Base-by-base conservation (phyloP, 2,113 vertebrate species). In the Poeciliopsis turrubarensis region DNA sequence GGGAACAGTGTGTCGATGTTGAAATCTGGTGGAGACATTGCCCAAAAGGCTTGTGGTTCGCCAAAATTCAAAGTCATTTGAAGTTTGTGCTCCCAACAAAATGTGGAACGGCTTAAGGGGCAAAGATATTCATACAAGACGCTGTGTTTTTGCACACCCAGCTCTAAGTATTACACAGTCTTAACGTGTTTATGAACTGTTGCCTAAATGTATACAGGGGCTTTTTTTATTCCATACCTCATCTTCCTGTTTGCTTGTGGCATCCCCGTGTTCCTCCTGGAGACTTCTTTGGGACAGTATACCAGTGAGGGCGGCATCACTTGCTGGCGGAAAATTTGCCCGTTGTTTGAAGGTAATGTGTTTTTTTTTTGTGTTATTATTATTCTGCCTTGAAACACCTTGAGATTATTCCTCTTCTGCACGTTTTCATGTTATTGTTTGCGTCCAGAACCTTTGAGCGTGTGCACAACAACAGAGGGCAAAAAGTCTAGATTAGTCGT, bases 201-300 rank as follows among this genome's bases (percentile, higher is more conserved):
- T 68, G 11, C 1, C 72, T 76, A 32, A 37, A 69, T 75, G 27
- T 76, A 2, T 77, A n/a, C 88, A 99, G 97, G 98, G 88, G 97
- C 97, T 30, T 99, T 99, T 91, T 97, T 99, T 89, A 98, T 99
- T 75, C 98, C 97, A 30, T 99, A 99, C 92, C 94, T 99, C 89
- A 96, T 99, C 90, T 99, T 99, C 91, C 94, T 99, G 66, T 96
- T 97, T 88, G 96, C 96, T 77, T 99, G 98, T 25, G 97, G 97
- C 65, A 97, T 99, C 77, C 97, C 98, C 0, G 90, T 99, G 63
- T 99, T 99, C 90, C 93, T 99, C 78, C 81, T 99, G 92, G 97
- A 99, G 93, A 96, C 95, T 0, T 93, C 97, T 0, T 93, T 99
- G 88, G 98, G 98, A 47, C 98, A 99, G 91, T 99, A 94, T 87